A percentile compares a stretch with the other conserved stretches of the same genome.
Evolutionary conservation across 2,113 vertebrate genomes (phyloP).

Genomic region (Nematolebias whitei): DNA sequence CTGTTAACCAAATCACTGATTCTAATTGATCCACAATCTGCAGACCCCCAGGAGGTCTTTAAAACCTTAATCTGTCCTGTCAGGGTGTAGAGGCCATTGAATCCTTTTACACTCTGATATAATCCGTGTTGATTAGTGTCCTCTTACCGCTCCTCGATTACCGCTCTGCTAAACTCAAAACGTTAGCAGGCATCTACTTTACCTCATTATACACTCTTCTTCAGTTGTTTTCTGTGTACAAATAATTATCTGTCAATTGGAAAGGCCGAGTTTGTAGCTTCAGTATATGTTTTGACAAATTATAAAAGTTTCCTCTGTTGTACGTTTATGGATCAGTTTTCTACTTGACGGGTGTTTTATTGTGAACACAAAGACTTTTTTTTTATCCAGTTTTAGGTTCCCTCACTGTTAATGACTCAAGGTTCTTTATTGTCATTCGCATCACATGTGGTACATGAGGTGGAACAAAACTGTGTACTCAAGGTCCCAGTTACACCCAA

Average conservation of each 20-base stretch:
- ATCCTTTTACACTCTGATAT: slow-evolving; percentile 62
- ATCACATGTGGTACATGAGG: no score
- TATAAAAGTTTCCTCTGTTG: neutral
- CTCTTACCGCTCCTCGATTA: slow-evolving; percentile 49
- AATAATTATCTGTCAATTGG: no score
- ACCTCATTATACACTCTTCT: no score
- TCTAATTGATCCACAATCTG: slow-evolving; percentile 51
- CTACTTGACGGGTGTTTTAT: no score
- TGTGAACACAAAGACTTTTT: no score
- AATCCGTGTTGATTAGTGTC: slow-evolving; percentile 61
- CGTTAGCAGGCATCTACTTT: neutral
- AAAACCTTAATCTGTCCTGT: slow-evolving; percentile 57
- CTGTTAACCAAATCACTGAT: slow-evolving; percentile 47
- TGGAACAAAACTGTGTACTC: no score
- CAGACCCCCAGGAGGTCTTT: slow-evolving; percentile 51
- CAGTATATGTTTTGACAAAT: slow-evolving; percentile 13
- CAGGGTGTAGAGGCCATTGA: slow-evolving; percentile 47
- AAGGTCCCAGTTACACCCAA: no score
- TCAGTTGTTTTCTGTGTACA: no score
- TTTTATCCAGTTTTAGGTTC: no score
- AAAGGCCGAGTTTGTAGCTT: neutral
- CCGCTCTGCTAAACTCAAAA: slow-evolving; percentile 24
- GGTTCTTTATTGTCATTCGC: no score
- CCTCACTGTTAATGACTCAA: no score
- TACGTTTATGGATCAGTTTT: slow-evolving; percentile 2